A percentile compares a stretch with the other conserved stretches of the same genome.
These are phyloP conservation scores for Candidula unifasciata DNA, from an alignment of 2,888 invertebrate species.

Conservation along the genomic window DNA sequence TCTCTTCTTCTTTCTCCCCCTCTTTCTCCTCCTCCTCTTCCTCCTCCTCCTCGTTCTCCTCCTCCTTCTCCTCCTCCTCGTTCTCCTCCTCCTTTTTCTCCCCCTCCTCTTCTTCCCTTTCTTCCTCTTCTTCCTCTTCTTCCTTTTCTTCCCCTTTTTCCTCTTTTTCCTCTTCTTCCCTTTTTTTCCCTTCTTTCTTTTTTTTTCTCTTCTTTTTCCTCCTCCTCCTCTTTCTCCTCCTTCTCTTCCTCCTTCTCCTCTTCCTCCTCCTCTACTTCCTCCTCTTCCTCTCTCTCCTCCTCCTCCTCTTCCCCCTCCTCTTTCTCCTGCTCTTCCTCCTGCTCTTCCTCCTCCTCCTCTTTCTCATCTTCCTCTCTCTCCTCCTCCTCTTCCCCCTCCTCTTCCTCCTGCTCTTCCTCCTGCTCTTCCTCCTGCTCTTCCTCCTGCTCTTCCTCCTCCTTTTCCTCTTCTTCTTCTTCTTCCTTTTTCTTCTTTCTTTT, in stretches of 20 bases:
- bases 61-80: background rate
- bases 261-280: conserved; percentile 21
- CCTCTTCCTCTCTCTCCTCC: background rate
- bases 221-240: background rate
- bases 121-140: background rate
- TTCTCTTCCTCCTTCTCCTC: conserved; percentile 14
- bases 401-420: no score
- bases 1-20: no score
- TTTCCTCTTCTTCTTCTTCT: conserved; percentile 17
- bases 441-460: background rate
- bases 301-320: conserved; percentile 31
- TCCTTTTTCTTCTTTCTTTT: conserved; percentile 25
- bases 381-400: no score
- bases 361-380: no score
- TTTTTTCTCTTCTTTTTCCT: background rate
- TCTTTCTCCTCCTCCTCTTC: background rate
- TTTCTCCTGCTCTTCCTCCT: background rate
- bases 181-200: background rate
- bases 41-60: background rate
- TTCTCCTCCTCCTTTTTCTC: conserved; percentile 2
- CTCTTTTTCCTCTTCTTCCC: background rate
- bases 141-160: background rate
- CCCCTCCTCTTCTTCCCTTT: background rate
- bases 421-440: no score
- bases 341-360: no score